Base-by-base conservation (phyloP, 2,888 invertebrate species). In the Macroteleia sp. region DNA sequence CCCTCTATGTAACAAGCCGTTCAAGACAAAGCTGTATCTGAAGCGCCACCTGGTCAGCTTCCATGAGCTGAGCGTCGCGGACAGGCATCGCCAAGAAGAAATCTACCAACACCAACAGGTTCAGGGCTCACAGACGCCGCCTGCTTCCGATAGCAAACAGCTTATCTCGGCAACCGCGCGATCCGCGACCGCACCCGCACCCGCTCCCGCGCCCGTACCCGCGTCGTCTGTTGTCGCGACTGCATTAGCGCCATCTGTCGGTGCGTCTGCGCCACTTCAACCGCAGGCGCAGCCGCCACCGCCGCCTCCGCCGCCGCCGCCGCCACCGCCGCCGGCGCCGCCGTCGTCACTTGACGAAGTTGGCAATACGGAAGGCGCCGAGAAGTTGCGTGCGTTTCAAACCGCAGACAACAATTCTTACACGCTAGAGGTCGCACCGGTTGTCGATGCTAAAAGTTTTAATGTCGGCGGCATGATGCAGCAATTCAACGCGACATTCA, bases 1-100 rank as follows among this genome's bases (percentile, higher is more conserved):
- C 90, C 92, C 93, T 79, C 91, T 93, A 82, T 94, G 94, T 91
- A 92, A 92, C 89, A 94, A 94, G 91, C 92, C 93, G 80, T 94
- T 94, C 92, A 94, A 94, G 92, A 94, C 94, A 81, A 93, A 94
- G 88, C 92, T 94, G 84, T 94, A 94, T 89, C 92, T 94, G 81
- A 92, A 93, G 86, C 91, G 94, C 62, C 94, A 94, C 87, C 92
- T 94, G 83, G 92, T 93, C 85, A 93, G 93, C 87, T 92, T 93
- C 82, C 94, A 94, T 87, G 93, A 92, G 84, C 88, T 91, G 84
- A 90, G 86, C 85, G 88, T 90, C 73, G 85, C 89, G 73, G 89
- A 90, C 81, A 85, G 86, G 73, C 89, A 90, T 77, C 89, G 90
- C 17, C 91, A 91, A 83, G 90, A 90, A 86, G 91, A 91, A 70